Conservation (phyloP, 1,140 invertebrate genomes). For the Riptortus pedestris region DNA sequence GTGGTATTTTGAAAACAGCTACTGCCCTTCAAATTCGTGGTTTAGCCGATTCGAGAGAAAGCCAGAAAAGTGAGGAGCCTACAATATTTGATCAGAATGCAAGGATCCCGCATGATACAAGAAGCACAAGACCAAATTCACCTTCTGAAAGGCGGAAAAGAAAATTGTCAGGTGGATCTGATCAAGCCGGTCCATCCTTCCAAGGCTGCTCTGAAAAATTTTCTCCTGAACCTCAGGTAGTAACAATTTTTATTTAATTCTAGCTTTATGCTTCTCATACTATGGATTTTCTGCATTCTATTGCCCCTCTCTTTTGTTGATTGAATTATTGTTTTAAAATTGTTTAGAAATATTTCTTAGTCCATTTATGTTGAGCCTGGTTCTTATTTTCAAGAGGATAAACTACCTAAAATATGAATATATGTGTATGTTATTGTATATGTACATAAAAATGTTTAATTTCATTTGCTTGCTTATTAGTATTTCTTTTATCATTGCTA, state of each 20-base stretch:
- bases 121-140: constrained; percentile 19
- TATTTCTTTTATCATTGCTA: too few relatives aligned
- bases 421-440: too few relatives aligned
- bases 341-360: too few relatives aligned
- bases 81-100: constrained; percentile 21
- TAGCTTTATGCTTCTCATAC: too few relatives aligned
- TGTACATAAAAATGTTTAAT: too few relatives aligned
- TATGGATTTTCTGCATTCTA: too few relatives aligned
- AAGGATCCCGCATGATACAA: constrained; percentile 14
- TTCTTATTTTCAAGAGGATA: too few relatives aligned
- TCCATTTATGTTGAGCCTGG: too few relatives aligned
- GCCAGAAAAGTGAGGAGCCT: constrained; percentile 16
- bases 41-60: constrained; percentile 39
- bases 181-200: constrained; percentile 20
- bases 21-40: constrained; percentile 83
- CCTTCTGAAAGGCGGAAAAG: constrained; percentile 29
- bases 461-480: too few relatives aligned
- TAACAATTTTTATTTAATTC: neutral
- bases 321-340: too few relatives aligned
- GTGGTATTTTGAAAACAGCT: constrained; percentile 80
- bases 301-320: too few relatives aligned
- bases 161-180: constrained; percentile 29
- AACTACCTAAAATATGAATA: too few relatives aligned
- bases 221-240: constrained; percentile 27
- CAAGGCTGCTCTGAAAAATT: constrained; percentile 22